Base-by-base conservation (phyloP, 2,113 vertebrate species). In the Haplochromis burtoni region DNA sequence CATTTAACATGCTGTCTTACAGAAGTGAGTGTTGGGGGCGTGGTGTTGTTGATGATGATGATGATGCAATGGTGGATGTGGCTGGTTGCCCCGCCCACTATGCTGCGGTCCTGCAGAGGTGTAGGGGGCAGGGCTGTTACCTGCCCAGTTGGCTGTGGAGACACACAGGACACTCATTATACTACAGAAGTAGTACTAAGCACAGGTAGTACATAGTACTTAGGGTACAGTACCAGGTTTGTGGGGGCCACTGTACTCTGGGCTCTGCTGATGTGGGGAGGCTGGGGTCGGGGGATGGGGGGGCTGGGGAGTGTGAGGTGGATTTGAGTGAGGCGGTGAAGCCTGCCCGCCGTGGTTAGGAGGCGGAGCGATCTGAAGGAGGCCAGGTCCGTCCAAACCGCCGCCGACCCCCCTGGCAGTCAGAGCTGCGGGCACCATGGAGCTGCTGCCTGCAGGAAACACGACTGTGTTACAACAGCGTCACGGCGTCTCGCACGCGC, bases 11-110 rank as follows among this genome's bases (percentile, higher is more conserved):
- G 35, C 55, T 10, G 33, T 63, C 96, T 13, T 95, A 97, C 95
- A 97, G 90, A 96, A 97, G 87, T 96, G 95, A 42, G 91, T 93
- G 81, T 90, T 95, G 55, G 95, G 92, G 29, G 83, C 24, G 5
- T 91, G 91, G 31, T 92, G 94, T 33, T 94, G 61, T 66, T 66
- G 61, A 38, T 66, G 61, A 66, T 38, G 61, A 66, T 33, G 59
- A 63, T 66, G 91, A 63, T 95, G 96, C 24, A 96, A 89, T 1
- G 95, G 88, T 1, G 90, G 95, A 31, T 94, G 96, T 51, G 94
- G 95, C 66, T 95, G 95, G 78, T 96, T 95, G 85, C 94, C 92
- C 88, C 96, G 93, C 21, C 96, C 96, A 82, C 95, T 96, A 68
- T 96, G 95, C 21, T 95, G 96, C 10, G 92, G 89, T 83, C 91